Percentiles rank a stretch among this genome's conserved stretches.
Evolutionary conservation across 2,888 invertebrate species (phyloP).

Genomic region (Aphodius granarius): DNA sequence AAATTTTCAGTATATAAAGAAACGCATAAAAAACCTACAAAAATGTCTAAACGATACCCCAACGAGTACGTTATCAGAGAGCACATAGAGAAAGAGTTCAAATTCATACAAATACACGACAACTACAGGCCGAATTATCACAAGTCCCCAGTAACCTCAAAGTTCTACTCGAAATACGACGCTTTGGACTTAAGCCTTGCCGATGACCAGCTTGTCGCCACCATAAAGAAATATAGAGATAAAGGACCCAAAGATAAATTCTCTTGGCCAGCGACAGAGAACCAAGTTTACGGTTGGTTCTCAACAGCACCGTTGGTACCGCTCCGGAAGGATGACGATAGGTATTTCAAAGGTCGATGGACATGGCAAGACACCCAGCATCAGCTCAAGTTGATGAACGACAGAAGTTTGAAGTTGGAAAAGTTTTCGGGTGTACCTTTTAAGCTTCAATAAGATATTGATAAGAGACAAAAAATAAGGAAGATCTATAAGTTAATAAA

Average conservation of each 20-base stretch:
- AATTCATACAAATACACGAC: conserved; percentile 21
- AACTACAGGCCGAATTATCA: conserved; percentile 22
- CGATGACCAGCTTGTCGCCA: conserved; percentile 38
- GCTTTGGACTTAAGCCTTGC: conserved; percentile 36
- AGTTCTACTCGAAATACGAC: conserved; percentile 50
- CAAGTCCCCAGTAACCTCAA: conserved; percentile 40
- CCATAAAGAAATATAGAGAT: conserved; percentile 40
- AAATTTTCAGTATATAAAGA: conserved; percentile 10
- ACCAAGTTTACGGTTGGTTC: conserved; percentile 47
- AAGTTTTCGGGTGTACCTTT: conserved; percentile 40
- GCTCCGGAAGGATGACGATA: conserved; percentile 39
- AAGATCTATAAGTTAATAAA: too few species aligned
- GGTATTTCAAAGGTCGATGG: conserved; percentile 35
- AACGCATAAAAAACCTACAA: background rate
- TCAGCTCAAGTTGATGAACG: conserved; percentile 30
- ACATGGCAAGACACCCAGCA: conserved; percentile 31
- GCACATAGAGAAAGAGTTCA: conserved; percentile 20
- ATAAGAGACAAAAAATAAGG: too few species aligned
- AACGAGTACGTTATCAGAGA: conserved; percentile 12
- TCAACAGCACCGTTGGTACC: conserved; percentile 37
- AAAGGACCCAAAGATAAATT: conserved; percentile 44
- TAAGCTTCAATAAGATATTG: conserved; percentile 29
- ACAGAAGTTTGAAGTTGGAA: conserved; percentile 34
- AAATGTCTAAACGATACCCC: background rate
- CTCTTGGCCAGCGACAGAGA: conserved; percentile 46